Evolutionary conservation across 2,888 invertebrate genomes (phyloP), one percentile per base, ranked within the genome.

Genomic region (Steinernema carpocapsae): DNA sequence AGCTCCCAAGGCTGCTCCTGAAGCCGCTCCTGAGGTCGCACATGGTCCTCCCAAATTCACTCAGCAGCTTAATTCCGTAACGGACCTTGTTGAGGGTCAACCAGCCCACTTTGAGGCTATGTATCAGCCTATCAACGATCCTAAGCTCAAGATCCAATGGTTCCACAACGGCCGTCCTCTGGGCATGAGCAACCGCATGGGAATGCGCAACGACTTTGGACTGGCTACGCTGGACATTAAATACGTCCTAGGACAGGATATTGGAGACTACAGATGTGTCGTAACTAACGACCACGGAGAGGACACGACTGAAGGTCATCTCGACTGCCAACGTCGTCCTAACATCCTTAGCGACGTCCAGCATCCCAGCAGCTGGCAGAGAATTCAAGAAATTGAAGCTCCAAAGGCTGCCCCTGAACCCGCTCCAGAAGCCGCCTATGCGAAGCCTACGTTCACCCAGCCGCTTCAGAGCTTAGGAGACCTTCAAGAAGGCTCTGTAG

Each of bases 81-180:
- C 92, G 0, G 93, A 93, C 88, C 89, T 97, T 76, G 93, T 93
- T 73, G 97, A 97, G 90, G 95, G 95, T 26, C 95, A 96, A 89
- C 94, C 94, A 83, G 95, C 94, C 81, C 95, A 97, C 89, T 97
- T 96, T 88, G 97, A 97, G 89, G 95, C 95, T 24, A 32, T 46
- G 45, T 70, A 70, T 37, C 3, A 93, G 32, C 97, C 97, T 0
- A 92, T 95, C 46, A 94, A 93, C 75, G 97, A 97, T 90, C 95
- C 97, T n/a, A 78, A 93, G 92, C 92, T 93, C 85, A 94, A 70
- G 19, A 80, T 85, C 22, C 85, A 86, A 74, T 87, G 87, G 87
- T 84, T 77, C 76, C 92, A 94, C 87, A 95, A 96, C 88, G 95
- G 94, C 75, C 94, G 94, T 88, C 91, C 92, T 7, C 90, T 96